A percentile compares a stretch with the other conserved stretches of the same genome.
Evolutionary conservation across 2,888 invertebrate genomes (phyloP).

Genomic region (Eupithecia exiguata): DNA sequence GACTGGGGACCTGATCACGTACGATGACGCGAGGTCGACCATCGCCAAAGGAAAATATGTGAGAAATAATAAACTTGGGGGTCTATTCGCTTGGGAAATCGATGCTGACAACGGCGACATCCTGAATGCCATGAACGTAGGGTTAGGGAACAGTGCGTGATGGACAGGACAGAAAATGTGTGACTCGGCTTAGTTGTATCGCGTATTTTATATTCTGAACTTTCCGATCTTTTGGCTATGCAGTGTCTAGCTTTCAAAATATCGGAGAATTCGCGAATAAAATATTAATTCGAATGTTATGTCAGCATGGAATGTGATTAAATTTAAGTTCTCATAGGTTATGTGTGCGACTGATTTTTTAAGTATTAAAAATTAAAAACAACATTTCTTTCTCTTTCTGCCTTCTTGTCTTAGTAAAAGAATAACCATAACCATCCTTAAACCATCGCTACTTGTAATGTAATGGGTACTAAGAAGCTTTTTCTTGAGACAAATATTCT

Average conservation of each 20-base stretch:
- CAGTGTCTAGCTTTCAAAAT: neutral
- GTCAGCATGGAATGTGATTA: slow-evolving; percentile 33
- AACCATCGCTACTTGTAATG: neutral
- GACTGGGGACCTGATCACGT: slow-evolving; percentile 76
- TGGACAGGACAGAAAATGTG: slow-evolving; percentile 11
- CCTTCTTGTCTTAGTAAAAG: neutral
- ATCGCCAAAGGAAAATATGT: slow-evolving; percentile 80
- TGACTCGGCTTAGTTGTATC: neutral
- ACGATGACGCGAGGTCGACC: slow-evolving; percentile 76
- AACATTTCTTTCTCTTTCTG: neutral
- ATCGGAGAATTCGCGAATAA: slow-evolving; percentile 18
- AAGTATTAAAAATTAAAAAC: slow-evolving; percentile 34
- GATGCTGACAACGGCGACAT: slow-evolving; percentile 80
- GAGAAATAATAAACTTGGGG: slow-evolving; percentile 76
- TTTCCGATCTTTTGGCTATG: slow-evolving; percentile 12
- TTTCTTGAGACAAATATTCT: neutral
- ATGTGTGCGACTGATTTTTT: slow-evolving; percentile 37
- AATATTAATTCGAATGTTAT: neutral
- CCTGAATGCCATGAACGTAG: slow-evolving; percentile 78
- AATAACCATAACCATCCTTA: neutral
- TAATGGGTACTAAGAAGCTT: neutral
- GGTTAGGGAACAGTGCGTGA: slow-evolving; percentile 71
- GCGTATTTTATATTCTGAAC: neutral
- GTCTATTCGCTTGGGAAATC: slow-evolving; percentile 79
- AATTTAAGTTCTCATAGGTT: slow-evolving; percentile 40